phyloP scores from a whole-genome alignment of 37 sponge, comb jelly and placozoan genomes.

The Agelas oroides region DNA sequence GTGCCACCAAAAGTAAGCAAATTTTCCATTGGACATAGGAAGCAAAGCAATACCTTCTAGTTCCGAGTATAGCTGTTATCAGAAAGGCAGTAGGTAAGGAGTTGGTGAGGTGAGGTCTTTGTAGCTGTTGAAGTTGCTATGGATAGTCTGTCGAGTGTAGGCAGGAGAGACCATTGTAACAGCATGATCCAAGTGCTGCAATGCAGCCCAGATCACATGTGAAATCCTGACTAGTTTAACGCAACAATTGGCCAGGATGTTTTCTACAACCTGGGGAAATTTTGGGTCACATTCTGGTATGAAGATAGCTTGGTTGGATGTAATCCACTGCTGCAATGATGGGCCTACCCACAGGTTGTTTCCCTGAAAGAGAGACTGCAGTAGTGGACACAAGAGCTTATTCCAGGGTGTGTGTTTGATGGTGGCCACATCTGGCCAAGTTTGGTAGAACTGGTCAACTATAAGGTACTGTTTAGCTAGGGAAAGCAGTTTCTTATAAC shows the following conservation, averaged over 20 bases:
- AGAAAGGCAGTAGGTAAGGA: conserved; percentile 52
- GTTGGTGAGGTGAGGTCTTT: not conserved
- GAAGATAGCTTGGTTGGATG: not conserved
- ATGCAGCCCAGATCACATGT: conserved; percentile 7
- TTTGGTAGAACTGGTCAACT: conserved; percentile 17
- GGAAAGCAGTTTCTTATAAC: conserved; percentile 28
- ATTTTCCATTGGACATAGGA: conserved; percentile 39
- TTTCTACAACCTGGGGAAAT: not conserved
- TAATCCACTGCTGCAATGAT: not conserved
- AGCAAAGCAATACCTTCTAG: conserved; percentile 35
- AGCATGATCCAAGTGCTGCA: not conserved
- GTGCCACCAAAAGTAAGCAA: conserved; percentile 25
- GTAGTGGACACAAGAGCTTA: not conserved
- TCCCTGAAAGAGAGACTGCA: not conserved
- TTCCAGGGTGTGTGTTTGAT: conserved; percentile 16
- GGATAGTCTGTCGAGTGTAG: not conserved
- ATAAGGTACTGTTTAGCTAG: conserved; percentile 1
- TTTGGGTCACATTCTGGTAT: not conserved
- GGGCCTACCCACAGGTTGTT: not conserved
- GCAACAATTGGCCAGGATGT: conserved; percentile 1
- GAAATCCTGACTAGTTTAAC: conserved; percentile 5
- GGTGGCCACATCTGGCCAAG: conserved; percentile 33
- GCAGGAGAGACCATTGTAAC: conserved; percentile 22
- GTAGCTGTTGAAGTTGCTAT: conserved; percentile 10
- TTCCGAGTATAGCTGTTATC: conserved; percentile 28